Conservation (phyloP, 2,888 invertebrate species). For the Metopia argyrocephala region DNA sequence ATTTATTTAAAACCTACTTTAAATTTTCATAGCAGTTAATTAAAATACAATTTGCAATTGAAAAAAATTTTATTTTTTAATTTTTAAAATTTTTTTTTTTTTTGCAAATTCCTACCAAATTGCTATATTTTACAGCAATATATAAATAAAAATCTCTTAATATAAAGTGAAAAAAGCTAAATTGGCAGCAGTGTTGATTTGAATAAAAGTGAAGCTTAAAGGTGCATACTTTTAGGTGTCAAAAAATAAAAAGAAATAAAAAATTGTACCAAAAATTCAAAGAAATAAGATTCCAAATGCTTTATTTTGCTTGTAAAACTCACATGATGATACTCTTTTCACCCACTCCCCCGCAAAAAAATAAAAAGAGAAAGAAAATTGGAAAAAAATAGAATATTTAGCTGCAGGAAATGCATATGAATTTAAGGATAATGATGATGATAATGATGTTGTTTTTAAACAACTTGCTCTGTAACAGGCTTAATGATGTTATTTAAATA, state of each 20-base stretch:
- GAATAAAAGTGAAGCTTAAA: slow-evolving; percentile 55
- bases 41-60: too few relatives aligned
- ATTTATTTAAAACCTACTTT: too few relatives aligned
- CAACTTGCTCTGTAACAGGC: slow-evolving; percentile 17
- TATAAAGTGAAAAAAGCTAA: too few relatives aligned
- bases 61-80: too few relatives aligned
- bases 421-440: not conserved
- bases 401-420: not conserved
- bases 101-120: too few relatives aligned
- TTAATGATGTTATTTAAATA: slow-evolving; percentile 32
- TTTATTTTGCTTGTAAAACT: slow-evolving; percentile 21
- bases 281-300: slow-evolving; percentile 43
- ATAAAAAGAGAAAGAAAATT: not conserved
- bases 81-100: too few relatives aligned
- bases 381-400: not conserved
- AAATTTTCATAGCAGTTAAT: too few relatives aligned
- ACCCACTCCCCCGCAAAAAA: not conserved
- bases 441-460: slow-evolving; percentile 23
- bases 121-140: too few relatives aligned
- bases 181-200: not conserved
- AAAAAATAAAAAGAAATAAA: slow-evolving; percentile 29
- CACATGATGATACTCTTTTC: slow-evolving; percentile 12
- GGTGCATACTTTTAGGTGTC: slow-evolving; percentile 59
- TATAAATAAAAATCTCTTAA: too few relatives aligned
- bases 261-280: not conserved